Evolutionary conservation across 2,113 vertebrate genomes (phyloP).

Genomic region (Dascyllus trimaculatus): DNA sequence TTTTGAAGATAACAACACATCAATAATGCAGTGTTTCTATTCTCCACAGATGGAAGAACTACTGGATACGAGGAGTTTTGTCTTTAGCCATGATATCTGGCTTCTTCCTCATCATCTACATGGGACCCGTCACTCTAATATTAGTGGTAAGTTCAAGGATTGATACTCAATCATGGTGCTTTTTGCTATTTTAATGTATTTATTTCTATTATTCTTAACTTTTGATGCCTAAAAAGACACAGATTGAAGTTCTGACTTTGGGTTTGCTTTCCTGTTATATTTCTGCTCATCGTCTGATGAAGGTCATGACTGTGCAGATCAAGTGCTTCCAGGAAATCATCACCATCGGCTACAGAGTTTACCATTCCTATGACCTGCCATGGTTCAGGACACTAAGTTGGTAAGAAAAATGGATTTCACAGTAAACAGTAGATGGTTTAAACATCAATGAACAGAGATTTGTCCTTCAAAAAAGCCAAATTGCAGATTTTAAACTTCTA

Average conservation of each 20-base stretch:
- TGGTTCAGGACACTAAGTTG: constrained; percentile 98
- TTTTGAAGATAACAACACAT: background rate
- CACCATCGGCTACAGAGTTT: constrained; percentile 97
- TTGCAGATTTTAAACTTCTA: background rate
- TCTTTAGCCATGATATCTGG: constrained; percentile 93
- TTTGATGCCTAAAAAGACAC: background rate
- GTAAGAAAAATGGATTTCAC: constrained; percentile 81
- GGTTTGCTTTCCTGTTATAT: no score
- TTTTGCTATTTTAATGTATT: no score
- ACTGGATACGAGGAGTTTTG: constrained; percentile 98
- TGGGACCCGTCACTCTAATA: constrained; percentile 95
- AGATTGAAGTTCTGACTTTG: background rate
- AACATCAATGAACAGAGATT: background rate
- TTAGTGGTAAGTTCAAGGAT: constrained; percentile 68
- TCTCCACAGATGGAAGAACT: constrained; percentile 95
- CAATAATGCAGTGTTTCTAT: background rate
- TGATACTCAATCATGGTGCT: background rate
- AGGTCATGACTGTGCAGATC: constrained; percentile 96
- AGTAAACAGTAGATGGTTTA: fast-evolving
- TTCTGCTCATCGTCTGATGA: constrained; percentile 41
- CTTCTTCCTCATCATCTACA: constrained; percentile 94
- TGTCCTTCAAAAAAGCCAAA: background rate
- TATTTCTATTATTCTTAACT: no score
- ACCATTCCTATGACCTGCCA: constrained; percentile 94
- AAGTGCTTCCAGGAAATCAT: constrained; percentile 99